Conservation (phyloP, 2,888 invertebrate genomes). For the Spodoptera picta region DNA sequence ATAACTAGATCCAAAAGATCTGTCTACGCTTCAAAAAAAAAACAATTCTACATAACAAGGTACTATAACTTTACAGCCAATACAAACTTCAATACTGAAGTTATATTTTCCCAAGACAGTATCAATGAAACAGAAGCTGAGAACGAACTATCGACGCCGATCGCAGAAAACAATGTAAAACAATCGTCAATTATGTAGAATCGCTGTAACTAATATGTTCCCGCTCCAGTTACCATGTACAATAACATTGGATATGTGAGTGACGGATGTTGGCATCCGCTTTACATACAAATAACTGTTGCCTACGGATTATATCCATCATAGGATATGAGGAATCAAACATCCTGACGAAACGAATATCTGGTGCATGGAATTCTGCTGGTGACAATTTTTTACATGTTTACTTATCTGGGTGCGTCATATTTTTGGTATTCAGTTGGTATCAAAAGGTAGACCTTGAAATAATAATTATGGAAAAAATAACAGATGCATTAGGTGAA, state of each 20-base stretch:
- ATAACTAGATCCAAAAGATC: too few relatives aligned
- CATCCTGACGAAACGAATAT: constrained; percentile 33
- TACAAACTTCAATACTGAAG: background rate
- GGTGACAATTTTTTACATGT: background rate
- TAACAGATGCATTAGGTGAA: too few relatives aligned
- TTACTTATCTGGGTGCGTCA: too few relatives aligned
- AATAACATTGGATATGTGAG: constrained; percentile 68
- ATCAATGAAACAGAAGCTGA: constrained; percentile 18
- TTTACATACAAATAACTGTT: constrained; percentile 65
- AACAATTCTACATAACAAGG: too few relatives aligned
- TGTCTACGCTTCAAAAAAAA: too few relatives aligned
- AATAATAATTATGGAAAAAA: too few relatives aligned
- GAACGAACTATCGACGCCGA: background rate
- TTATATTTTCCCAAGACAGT: constrained; percentile 12
- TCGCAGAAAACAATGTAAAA: constrained; percentile 36
- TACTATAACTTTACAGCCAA: background rate
- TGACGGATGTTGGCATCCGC: constrained; percentile 80
- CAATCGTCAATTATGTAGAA: constrained; percentile 58
- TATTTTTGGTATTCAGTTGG: too few relatives aligned
- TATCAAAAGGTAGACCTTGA: too few relatives aligned
- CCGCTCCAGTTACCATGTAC: constrained; percentile 76
- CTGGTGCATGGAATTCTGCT: constrained; percentile 24
- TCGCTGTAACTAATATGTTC: constrained; percentile 65
- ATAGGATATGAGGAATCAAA: constrained; percentile 53
- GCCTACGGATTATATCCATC: constrained; percentile 52